Evolutionary conservation across 2,797 vertebrate genomes (phyloP).

Genomic region (Mareca strepera): DNA sequence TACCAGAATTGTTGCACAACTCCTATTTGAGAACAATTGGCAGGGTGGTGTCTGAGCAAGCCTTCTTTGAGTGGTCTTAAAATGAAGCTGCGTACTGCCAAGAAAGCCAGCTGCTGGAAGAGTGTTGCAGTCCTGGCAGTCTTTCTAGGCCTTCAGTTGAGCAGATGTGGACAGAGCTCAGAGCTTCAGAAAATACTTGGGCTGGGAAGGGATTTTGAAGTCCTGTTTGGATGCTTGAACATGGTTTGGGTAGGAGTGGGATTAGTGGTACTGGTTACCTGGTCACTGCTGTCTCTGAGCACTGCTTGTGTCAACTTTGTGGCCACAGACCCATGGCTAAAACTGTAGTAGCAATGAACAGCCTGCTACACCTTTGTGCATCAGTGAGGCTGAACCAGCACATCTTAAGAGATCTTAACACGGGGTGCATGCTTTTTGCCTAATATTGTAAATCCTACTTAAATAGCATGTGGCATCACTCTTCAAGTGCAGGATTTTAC

Average conservation of each 20-base stretch:
- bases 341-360: not conserved
- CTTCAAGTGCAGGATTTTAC: not conserved
- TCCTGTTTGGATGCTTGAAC: not conserved
- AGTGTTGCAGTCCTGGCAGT: not conserved
- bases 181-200: not conserved
- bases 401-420: not conserved
- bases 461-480: not conserved
- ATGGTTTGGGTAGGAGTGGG: not conserved
- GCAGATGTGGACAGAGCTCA: not conserved
- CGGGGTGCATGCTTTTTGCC: not conserved
- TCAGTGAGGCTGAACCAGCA: not conserved
- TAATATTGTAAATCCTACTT: not conserved
- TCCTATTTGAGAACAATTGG: not conserved
- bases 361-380: not conserved
- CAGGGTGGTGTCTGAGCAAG: not conserved
- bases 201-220: not conserved
- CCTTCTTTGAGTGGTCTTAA: not conserved
- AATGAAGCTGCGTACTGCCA: not conserved
- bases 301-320: not conserved
- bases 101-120: not conserved
- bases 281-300: not conserved
- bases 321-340: not conserved
- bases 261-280: not conserved
- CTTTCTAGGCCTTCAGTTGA: not conserved
- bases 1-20: constrained; percentile 63